A percentile compares a stretch with the other conserved stretches of the same genome.
Evolutionary conservation across 2,888 invertebrate genomes (phyloP).

Genomic region (Rhagophthalmus giganteus): DNA sequence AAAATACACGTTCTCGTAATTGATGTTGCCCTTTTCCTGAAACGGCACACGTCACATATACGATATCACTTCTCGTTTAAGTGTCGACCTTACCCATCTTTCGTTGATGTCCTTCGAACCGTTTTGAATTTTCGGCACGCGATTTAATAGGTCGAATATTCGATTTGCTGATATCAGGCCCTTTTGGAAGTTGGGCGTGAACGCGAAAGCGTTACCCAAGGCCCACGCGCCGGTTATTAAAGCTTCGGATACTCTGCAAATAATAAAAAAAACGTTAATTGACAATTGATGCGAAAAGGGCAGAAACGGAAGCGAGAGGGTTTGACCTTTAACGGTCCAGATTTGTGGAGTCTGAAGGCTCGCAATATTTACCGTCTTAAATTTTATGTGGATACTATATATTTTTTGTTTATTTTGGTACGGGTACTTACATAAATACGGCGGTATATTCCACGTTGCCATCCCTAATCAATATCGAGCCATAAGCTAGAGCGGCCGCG

Average conservation of each 20-base stretch:
- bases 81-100: slow-evolving; percentile 45
- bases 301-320: no score
- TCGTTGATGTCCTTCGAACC: slow-evolving; percentile 40
- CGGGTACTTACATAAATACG: slow-evolving; percentile 6
- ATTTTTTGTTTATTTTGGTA: background rate
- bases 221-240: slow-evolving; percentile 71
- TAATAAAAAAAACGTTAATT: no score
- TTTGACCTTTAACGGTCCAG: no score
- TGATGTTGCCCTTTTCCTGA: slow-evolving; percentile 65
- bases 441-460: slow-evolving; percentile 29
- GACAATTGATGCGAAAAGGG: no score
- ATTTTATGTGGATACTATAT: no score
- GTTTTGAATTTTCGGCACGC: slow-evolving; percentile 63
- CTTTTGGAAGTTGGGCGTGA: slow-evolving; percentile 81
- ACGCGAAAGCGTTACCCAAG: slow-evolving; percentile 67
- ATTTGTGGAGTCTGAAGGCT: no score
- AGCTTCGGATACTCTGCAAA: slow-evolving; percentile 72
- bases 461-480: slow-evolving; percentile 67
- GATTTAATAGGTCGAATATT: slow-evolving; percentile 65
- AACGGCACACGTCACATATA: no score
- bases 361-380: no score
- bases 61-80: background rate
- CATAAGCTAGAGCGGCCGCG: slow-evolving; percentile 72
- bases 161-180: slow-evolving; percentile 72
- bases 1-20: slow-evolving; percentile 70